These are phyloP conservation scores for Dascyllus trimaculatus DNA, from an alignment of 2,113 vertebrate species.

Conservation along the genomic window DNA sequence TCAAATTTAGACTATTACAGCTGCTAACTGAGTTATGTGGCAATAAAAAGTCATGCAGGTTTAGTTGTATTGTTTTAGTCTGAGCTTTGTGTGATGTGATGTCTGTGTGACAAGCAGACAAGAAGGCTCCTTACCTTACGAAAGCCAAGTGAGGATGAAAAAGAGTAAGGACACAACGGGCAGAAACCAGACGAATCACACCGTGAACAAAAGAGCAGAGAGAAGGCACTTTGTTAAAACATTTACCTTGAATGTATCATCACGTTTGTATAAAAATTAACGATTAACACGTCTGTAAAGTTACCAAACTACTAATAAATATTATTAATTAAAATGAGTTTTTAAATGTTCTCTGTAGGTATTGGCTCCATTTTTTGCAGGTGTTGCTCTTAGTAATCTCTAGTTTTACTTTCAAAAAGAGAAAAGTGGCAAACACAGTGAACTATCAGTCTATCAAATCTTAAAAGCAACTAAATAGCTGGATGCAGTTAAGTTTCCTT, in stretches of 20 bases:
- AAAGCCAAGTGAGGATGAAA: slow-evolving; percentile 90
- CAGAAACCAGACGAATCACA: slow-evolving; percentile 60
- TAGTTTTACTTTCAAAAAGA: no score
- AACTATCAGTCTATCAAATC: no score
- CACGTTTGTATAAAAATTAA: no score
- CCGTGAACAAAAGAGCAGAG: slow-evolving; percentile 70
- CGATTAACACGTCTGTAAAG: no score
- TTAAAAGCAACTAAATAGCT: no score
- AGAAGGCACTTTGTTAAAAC: slow-evolving; percentile 96
- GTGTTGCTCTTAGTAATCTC: no score
- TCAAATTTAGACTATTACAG: slow-evolving; percentile 17
- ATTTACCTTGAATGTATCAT: slow-evolving; percentile 19
- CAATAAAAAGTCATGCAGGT: slow-evolving; percentile 73
- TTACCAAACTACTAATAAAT: no score
- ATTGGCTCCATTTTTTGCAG: no score
- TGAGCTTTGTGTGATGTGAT: slow-evolving; percentile 57
- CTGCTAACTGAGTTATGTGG: slow-evolving; percentile 31
- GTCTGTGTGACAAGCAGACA: slow-evolving; percentile 76
- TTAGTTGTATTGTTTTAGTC: slow-evolving; percentile 61
- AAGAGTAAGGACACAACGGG: slow-evolving; percentile 46
- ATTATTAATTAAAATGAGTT: no score
- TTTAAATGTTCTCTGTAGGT: no score
- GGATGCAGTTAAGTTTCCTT: no score
- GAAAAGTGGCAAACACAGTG: no score
- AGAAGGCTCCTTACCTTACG: slow-evolving; percentile 99